These are phyloP conservation scores for Drosophila arawakana DNA, from an alignment of 1,140 invertebrate genomes.

Conservation along the genomic window DNA sequence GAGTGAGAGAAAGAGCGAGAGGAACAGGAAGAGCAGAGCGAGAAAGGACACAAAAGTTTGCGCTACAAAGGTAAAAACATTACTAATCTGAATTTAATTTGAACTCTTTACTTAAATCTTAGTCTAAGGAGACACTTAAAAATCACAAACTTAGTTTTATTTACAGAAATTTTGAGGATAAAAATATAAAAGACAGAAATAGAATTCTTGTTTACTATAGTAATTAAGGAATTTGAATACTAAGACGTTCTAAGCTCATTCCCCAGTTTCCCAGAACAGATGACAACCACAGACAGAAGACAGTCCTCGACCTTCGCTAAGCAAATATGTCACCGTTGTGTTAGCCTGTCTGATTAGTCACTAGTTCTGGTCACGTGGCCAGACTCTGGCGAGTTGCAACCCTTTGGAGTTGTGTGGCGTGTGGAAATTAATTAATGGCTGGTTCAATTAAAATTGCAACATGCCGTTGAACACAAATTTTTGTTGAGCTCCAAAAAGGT, in stretches of 20 bases:
- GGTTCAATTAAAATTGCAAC: constrained; percentile 82
- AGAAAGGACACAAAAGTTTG: constrained; percentile 13
- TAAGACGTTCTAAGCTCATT: too few species aligned
- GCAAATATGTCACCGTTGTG: neutral
- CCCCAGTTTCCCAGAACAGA: too few species aligned
- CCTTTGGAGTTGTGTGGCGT: constrained; percentile 32
- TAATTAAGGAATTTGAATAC: too few species aligned
- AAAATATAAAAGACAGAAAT: too few species aligned
- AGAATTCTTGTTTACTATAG: too few species aligned
- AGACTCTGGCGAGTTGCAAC: neutral
- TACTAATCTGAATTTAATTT: neutral
- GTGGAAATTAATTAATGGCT: constrained; percentile 78
- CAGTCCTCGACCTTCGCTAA: neutral
- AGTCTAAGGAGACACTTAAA: too few species aligned
- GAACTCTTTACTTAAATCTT: too few species aligned
- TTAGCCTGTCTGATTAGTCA: constrained; percentile 8
- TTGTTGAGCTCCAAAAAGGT: constrained; percentile 39
- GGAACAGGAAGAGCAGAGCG: neutral
- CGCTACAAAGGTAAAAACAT: neutral
- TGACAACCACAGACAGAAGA: too few species aligned
- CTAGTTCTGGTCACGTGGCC: constrained; percentile 29
- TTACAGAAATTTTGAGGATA: too few species aligned
- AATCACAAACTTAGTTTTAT: too few species aligned
- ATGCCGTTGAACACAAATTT: constrained; percentile 71
- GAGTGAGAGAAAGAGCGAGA: neutral